Base-by-base conservation (phyloP, 2,113 vertebrate species). In the Cyanistes caeruleus region DNA sequence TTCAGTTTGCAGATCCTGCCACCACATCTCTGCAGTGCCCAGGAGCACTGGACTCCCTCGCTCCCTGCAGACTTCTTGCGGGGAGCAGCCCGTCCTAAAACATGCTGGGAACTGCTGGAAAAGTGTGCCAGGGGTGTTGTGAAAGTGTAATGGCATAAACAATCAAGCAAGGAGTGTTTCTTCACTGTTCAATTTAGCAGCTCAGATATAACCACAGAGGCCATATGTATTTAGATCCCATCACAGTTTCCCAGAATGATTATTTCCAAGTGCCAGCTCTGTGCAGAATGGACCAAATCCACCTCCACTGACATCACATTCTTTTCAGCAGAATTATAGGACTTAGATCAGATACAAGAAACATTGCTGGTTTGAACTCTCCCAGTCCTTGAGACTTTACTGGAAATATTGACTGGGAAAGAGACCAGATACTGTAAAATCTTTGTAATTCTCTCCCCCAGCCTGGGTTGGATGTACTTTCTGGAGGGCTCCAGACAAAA, bases 31-130 rank as follows among this genome's bases (percentile, higher is more conserved):
- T 18, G 13, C 23, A 44, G 41, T 17, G 13, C 10, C 37, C 3
- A 1, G 22, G 24, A 43, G 28, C 44, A 31, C 0, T 0, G 1
- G 25, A 28, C 10, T 75, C 24, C 23, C 9, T 83, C 2, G 4
- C 14, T 25, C 37, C 48, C 33, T 1, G 3, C 58, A 67, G 27
- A 39, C 14, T 56, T 11, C 22, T 25, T 8, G n/a, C 2, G 1
- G 17, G 52, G 43, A 88, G 37, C 3, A 2, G 18, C 48, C 33
- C 5, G 3, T 51, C 33, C 58, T 86, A 68, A 88, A 88, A 83
- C 22, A 12, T n/a, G 24, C 24, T 69, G 24, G 68, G 41, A 96
- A 62, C 81, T 80, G 51, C 87, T 89, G 39, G 68, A 44, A 73
- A 75, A n/a, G 20, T 4, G 12, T 64, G n/a, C n/a, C 56, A 67